Evolutionary conservation across 2,113 vertebrate species (phyloP).

Genomic region (Alethe castanea): DNA sequence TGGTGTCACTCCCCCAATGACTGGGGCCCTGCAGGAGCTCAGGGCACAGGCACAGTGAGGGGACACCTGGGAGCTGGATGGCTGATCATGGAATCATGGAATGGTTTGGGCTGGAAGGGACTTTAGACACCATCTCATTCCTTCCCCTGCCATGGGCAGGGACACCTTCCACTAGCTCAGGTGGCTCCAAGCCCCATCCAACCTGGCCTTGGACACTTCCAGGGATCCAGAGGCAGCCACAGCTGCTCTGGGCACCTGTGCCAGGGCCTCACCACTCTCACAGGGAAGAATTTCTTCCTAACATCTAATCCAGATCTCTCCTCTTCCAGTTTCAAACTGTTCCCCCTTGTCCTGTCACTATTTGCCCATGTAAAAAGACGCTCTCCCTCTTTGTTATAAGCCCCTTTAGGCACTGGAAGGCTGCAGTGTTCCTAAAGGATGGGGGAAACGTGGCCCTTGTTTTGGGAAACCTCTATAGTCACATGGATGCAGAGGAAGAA

Average conservation of each 20-base stretch:
- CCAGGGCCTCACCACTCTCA: not conserved
- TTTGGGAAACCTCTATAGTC: not conserved
- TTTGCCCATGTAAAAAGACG: not conserved
- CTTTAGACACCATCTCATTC: not conserved
- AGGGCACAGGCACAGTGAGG: not conserved
- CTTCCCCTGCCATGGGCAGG: not conserved
- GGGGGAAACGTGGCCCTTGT: not conserved
- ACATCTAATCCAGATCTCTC: not conserved
- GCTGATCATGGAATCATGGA: not conserved
- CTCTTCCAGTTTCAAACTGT: not conserved
- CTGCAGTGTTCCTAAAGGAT: not conserved
- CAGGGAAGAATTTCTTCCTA: not conserved
- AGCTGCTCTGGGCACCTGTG: not conserved
- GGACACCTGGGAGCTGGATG: not conserved
- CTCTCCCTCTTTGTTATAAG: not conserved
- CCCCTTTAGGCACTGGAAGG: not conserved
- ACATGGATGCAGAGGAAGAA: not conserved
- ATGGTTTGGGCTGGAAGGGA: not conserved
- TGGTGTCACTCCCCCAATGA: not conserved
- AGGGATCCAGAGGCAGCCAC: not conserved
- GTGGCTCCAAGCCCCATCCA: accelerated
- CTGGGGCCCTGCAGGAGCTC: not conserved
- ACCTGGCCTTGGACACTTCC: not conserved
- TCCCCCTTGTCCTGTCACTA: not conserved
- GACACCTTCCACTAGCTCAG: not conserved